Evolutionary conservation across 2,888 invertebrate genomes (phyloP).

Genomic region (Caenorhabditis auriculariae): DNA sequence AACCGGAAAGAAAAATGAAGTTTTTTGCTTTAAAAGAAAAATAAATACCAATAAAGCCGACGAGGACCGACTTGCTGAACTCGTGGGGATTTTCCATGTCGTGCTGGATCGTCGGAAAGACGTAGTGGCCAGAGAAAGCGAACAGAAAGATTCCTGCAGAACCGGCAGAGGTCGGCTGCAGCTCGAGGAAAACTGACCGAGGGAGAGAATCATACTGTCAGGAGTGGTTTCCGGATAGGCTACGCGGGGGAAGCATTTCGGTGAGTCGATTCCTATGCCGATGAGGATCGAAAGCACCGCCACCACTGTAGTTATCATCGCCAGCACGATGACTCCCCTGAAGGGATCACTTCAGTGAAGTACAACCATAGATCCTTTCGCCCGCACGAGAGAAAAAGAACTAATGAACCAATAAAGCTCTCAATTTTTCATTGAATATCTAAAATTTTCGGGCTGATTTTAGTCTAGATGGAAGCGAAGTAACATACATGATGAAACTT

Average conservation of each 20-base stretch:
- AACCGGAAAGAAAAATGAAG: not conserved
- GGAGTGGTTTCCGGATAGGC: conserved; percentile 39
- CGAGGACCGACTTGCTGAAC: conserved; percentile 74
- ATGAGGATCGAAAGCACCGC: conserved; percentile 53
- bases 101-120: conserved; percentile 82
- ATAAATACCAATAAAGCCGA: conserved; percentile 44
- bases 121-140: conserved; percentile 60
- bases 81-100: conserved; percentile 82
- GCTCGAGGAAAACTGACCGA: conserved; percentile 23
- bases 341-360: conserved; percentile 3
- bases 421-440: too few species aligned
- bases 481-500: not conserved
- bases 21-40: too few species aligned
- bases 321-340: conserved; percentile 59
- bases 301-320: conserved; percentile 60
- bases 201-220: conserved; percentile 46
- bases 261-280: conserved; percentile 46
- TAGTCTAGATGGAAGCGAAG: conserved; percentile 4
- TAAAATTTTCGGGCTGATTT: too few species aligned
- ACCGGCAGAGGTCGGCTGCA: not conserved
- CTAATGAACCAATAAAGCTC: not conserved
- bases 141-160: conserved; percentile 54
- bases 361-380: not conserved
- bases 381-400: not conserved
- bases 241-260: conserved; percentile 33